phyloP scores from a whole-genome alignment of 2,797 vertebrate genomes.

The Sebastes melanostomus region DNA sequence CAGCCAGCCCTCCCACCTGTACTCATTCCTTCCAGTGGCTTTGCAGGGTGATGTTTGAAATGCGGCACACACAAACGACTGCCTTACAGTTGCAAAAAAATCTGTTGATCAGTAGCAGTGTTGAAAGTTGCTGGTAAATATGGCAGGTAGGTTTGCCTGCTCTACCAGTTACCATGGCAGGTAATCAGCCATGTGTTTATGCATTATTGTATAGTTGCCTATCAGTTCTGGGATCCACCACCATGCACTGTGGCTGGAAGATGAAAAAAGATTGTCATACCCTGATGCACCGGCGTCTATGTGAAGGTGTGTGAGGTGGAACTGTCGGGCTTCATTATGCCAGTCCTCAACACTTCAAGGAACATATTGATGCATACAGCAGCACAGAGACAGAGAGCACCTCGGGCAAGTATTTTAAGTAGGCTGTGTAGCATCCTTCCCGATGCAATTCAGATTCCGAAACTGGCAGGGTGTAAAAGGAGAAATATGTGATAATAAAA shows the following conservation, averaged over 20 bases:
- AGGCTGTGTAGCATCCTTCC: conserved; percentile 18
- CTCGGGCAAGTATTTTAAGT: conserved; percentile 24
- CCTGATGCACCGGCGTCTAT: background rate
- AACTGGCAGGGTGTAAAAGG: background rate
- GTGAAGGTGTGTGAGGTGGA: conserved; percentile 26
- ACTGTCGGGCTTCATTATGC: conserved; percentile 43
- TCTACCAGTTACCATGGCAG: background rate
- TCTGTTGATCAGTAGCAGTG: background rate
- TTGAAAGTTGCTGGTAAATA: background rate
- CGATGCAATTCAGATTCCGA: conserved; percentile 8
- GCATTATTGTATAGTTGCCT: background rate
- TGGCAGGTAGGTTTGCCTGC: background rate
- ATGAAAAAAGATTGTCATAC: conserved; percentile 1
- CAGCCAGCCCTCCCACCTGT: conserved; percentile 16
- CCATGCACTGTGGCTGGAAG: background rate
- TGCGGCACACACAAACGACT: conserved; percentile 7
- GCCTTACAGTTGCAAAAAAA: background rate
- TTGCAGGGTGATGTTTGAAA: conserved; percentile 21
- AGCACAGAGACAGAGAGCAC: conserved; percentile 26
- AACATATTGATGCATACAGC: conserved; percentile 47
- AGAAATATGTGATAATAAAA: background rate
- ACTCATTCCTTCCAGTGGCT: conserved; percentile 3
- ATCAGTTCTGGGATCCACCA: background rate
- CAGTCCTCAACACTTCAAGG: conserved; percentile 47
- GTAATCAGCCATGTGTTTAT: background rate